Percentiles rank a stretch among this genome's conserved stretches.
Conservation (phyloP, 2,888 invertebrate species). For the Reticulitermes lucifugus region DNA sequence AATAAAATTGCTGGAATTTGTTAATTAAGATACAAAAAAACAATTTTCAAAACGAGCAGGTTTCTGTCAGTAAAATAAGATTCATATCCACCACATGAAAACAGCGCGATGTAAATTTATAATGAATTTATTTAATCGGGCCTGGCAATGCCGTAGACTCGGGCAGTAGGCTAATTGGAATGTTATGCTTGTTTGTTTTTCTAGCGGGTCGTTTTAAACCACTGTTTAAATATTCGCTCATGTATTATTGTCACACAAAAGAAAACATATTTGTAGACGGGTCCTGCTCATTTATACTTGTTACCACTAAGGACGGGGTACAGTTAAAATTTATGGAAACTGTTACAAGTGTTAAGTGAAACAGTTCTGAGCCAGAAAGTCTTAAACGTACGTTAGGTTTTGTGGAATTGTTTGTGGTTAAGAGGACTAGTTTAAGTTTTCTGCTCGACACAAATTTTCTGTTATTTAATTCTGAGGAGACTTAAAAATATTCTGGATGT, state of each 20-base stretch:
- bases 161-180: neutral
- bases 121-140: neutral
- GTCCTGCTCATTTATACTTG: too few species aligned
- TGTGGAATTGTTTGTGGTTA: too few species aligned
- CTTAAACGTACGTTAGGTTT: too few species aligned
- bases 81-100: neutral
- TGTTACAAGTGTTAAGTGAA: too few species aligned
- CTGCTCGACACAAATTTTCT: too few species aligned
- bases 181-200: neutral
- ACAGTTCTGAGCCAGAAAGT: too few species aligned
- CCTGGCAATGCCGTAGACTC: neutral
- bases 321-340: too few species aligned
- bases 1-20: neutral
- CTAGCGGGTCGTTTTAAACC: slow-evolving; percentile 7
- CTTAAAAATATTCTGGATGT: too few species aligned
- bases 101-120: neutral
- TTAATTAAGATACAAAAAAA: slow-evolving; percentile 22
- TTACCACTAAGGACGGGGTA: too few species aligned
- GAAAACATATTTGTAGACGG: neutral
- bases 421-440: too few species aligned
- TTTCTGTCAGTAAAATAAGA: neutral
- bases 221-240: slow-evolving; percentile 12
- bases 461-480: too few species aligned
- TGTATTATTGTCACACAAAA: neutral
- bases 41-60: neutral